Base-by-base conservation (phyloP, 1,140 invertebrate genomes). In the Dendrolimus kikuchii region DNA sequence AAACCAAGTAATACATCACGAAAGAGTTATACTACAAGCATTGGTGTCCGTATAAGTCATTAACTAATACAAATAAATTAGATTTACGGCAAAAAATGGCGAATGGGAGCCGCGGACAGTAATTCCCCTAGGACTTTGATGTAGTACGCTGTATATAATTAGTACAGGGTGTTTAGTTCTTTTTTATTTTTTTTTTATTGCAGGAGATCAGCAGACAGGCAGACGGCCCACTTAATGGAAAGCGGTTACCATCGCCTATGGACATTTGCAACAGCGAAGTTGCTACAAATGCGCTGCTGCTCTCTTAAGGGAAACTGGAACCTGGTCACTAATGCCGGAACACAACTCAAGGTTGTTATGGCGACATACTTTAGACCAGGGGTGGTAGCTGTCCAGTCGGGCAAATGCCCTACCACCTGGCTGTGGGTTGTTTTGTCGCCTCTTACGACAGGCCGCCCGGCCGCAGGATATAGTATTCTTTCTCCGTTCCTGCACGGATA, bases 51-150 rank as follows among this genome's bases (percentile, higher is more conserved):
- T 71, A 77, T 81, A 80, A 80, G 81, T 86, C 82, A 86, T 86
- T 86, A 86, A 80, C 81, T 86, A 86, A 86, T 86, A 82, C 81
- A 82, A 86, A 86, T 86, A 86, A 86, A 86, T 86, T 86, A 81
- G 79, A 82, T 86, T 84, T 83, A 76, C 71, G 61, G 74, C 71
- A 86, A 85, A 86, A 86, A 86, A 82, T 78, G 64, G 72, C 66
- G 67, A 64, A 75, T 64, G 55, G 64, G 62, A 64, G 53, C 64
- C 46, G 57, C 62, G 53, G 53, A 69, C 69, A 65, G 66, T 75
- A 77, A 83, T 81, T 74, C 71, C 67, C 80, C 7, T 41, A 76
- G 78, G 81, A 78, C 66, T 10, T 62, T 69, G 55, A 62, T 65
- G 53, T 60, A 68, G 59, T 64, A 60, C 53, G 38, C 44, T 44